Evolutionary conservation across 2,888 invertebrate species (phyloP), one percentile per base, ranked within the genome.

Genomic region (Metellina segmentata): DNA sequence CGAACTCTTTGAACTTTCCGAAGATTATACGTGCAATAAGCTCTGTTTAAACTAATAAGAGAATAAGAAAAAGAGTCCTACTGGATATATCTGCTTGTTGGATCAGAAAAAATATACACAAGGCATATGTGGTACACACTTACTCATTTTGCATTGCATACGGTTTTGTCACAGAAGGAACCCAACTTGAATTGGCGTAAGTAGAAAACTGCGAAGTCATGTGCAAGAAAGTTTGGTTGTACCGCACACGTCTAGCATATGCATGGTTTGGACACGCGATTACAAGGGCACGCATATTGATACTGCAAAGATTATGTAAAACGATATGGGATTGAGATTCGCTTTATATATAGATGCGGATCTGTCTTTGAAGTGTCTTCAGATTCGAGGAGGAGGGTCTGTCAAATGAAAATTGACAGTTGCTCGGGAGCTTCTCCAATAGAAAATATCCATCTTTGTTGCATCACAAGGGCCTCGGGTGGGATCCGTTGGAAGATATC

Each of bases 401-500:
- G 71, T 83, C 52, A 71, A 61, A 61, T 7, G 69, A 71, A 70
- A 69, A 19, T 81, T 78, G 87, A 83, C 77, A 83, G 77, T 71
- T 87, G 9, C 69, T 52, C 49, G 20, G 49, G 79, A 34, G 19
- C 34, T 79, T 52, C 71, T 71, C 91, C 91, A 91, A 91, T 91
- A 53, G 71, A 72, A 85, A 83, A 16, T n/a, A 16, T 61, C 13
- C 20, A 49, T 70, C 13, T 81, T n/a, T 34, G 13, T 48, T 49
- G 8, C 83, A 87, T 91, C 83, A 87, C 72, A 82, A 71, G 52
- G 82, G 82, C n/a, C 53, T 72, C 52, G 91, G 82, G 51, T 83
- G 83, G 71, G 81, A 83, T 91, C 87, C 91, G 87, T 91, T 91
- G 72, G 87, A 79, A 71, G 81, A 81, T 91, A 91, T 87, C 91